These are phyloP conservation scores for Avahi laniger DNA, from an alignment of 2,797 vertebrate genomes.

Conservation along the genomic window DNA sequence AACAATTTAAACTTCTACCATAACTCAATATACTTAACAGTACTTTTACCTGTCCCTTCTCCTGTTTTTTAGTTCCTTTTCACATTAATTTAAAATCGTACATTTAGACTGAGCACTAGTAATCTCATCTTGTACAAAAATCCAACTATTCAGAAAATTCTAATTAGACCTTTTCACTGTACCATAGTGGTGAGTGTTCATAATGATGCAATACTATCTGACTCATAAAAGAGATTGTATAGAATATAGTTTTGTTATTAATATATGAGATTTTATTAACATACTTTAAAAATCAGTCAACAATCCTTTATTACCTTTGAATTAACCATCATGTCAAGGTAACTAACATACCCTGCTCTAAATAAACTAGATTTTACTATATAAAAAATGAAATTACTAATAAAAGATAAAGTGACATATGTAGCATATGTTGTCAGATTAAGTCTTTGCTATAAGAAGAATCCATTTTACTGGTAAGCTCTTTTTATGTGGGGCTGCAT, in stretches of 20 bases:
- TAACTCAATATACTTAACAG: not conserved
- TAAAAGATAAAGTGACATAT: not conserved
- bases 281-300: not conserved
- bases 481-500: not conserved
- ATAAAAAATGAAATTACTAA: conserved; percentile 17
- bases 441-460: not conserved
- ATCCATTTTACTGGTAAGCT: conserved; percentile 16
- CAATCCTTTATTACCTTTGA: conserved; percentile 7
- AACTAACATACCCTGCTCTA: not conserved
- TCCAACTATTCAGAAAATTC: not conserved
- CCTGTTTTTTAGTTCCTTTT: not conserved
- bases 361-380: conserved; percentile 13
- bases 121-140: conserved; percentile 30
- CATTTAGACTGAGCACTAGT: not conserved
- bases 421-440: not conserved
- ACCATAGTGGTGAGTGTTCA: not conserved
- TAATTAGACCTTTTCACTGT: conserved; percentile 2
- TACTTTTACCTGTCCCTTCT: not conserved
- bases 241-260: conserved; percentile 13
- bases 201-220: conserved; percentile 6
- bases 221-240: not conserved
- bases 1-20: not conserved
- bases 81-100: conserved; percentile 5
- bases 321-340: conserved; percentile 7
- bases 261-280: not conserved